Conservation (phyloP, 2,113 vertebrate genomes). For the Dicrurus megarhynchus region DNA sequence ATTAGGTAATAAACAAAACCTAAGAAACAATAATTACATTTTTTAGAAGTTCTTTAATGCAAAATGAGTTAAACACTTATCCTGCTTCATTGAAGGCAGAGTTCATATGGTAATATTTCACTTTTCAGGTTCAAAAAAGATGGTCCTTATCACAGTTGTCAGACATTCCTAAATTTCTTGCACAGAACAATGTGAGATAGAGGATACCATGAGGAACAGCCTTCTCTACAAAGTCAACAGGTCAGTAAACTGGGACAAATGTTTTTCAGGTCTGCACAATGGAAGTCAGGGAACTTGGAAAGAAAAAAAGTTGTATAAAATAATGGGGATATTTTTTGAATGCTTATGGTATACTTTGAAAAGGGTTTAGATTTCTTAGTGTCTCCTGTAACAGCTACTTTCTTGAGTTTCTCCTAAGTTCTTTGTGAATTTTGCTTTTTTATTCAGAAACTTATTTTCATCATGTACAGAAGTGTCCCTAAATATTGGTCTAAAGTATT, state of each 20-base stretch:
- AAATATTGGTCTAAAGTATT: neutral
- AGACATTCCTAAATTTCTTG: neutral
- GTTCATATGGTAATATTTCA: neutral
- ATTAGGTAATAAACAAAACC: neutral
- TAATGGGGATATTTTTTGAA: neutral
- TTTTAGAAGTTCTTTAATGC: neutral
- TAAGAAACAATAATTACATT: rapidly evolving
- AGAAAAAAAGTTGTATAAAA: neutral
- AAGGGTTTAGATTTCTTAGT: neutral
- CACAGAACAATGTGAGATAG: neutral
- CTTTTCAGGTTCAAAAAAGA: neutral
- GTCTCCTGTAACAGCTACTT: neutral
- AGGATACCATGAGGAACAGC: neutral
- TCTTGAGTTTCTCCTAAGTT: neutral
- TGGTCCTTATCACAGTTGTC: neutral
- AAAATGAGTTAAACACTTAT: neutral
- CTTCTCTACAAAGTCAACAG: neutral
- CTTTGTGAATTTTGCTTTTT: neutral
- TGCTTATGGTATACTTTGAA: neutral
- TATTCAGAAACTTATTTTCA: neutral
- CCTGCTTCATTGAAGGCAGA: neutral
- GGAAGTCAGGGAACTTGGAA: neutral
- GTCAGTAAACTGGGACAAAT: neutral
- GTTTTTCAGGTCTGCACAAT: neutral
- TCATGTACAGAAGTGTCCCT: neutral